Percentiles rank a stretch among this genome's conserved stretches.
phyloP scores from a whole-genome alignment of 2,888 invertebrate genomes.

The Pycnomerus fuliginosus region DNA sequence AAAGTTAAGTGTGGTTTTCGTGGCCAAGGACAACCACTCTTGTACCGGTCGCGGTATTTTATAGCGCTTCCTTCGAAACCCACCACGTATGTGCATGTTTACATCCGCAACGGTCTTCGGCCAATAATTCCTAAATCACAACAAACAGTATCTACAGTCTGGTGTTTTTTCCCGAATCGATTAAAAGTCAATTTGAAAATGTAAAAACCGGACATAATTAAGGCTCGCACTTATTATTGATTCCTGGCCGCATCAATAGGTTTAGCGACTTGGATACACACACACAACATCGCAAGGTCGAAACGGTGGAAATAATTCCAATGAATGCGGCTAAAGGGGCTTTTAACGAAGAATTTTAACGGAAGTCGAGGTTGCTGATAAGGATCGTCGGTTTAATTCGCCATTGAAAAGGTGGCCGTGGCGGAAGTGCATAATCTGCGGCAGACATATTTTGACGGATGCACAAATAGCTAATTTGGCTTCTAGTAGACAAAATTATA shows the following conservation, averaged over 20 bases:
- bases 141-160: too few species aligned
- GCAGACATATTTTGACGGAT: too few species aligned
- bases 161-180: constrained; percentile 8
- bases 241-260: constrained; percentile 8
- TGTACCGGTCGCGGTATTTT: constrained; percentile 43
- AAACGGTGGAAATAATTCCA: constrained; percentile 8
- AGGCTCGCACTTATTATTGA: constrained; percentile 17
- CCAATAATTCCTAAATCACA: too few species aligned
- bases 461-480: too few species aligned
- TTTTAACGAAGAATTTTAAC: too few species aligned
- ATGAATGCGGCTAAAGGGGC: too few species aligned
- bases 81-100: constrained; percentile 20
- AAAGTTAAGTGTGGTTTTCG: constrained; percentile 41
- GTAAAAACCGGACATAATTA: constrained; percentile 21
- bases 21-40: constrained; percentile 48
- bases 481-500: too few species aligned
- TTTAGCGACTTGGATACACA: constrained; percentile 12
- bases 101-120: constrained; percentile 38
- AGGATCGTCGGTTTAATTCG: too few species aligned
- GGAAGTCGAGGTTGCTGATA: too few species aligned
- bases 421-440: too few species aligned
- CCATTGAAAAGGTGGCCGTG: too few species aligned
- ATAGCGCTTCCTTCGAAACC: constrained; percentile 44
- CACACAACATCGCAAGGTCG: constrained; percentile 15
- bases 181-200: constrained; percentile 21